Evolutionary conservation across 2,797 vertebrate genomes (phyloP).

Genomic region (Darevskia mixta): DNA sequence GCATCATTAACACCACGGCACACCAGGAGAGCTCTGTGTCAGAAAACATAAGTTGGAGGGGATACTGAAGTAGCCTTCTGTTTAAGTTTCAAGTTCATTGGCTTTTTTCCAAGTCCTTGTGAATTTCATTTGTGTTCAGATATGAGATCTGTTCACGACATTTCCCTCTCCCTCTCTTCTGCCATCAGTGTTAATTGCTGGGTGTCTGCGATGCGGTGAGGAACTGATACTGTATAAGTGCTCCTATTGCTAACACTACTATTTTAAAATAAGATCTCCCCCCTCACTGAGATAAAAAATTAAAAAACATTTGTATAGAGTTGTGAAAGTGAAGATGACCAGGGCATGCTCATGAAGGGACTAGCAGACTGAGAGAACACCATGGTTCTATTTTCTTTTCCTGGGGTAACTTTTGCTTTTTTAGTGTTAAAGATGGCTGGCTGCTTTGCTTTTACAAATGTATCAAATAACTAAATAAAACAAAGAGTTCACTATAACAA

Average conservation of each 20-base stretch:
- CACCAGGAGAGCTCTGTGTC: constrained; percentile 38
- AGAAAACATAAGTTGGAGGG: neutral
- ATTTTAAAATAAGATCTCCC: neutral
- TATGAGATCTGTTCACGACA: constrained; percentile 75
- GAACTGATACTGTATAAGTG: constrained; percentile 72
- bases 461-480: neutral
- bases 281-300: neutral
- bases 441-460: neutral
- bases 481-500: neutral
- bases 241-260: constrained; percentile 22
- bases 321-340: neutral
- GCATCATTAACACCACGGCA: constrained; percentile 19
- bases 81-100: constrained; percentile 78
- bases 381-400: neutral
- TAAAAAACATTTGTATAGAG: neutral
- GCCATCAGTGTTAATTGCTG: constrained; percentile 82
- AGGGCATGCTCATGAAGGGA: neutral
- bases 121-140: constrained; percentile 76
- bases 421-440: neutral
- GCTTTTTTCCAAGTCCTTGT: constrained; percentile 74
- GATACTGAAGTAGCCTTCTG: constrained; percentile 71
- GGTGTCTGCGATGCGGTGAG: constrained; percentile 79
- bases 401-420: neutral
- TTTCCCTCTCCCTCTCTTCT: constrained; percentile 73
- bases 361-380: neutral